These are phyloP conservation scores for Bombyx mandarina DNA, from an alignment of 1,140 invertebrate genomes.

Conservation along the genomic window DNA sequence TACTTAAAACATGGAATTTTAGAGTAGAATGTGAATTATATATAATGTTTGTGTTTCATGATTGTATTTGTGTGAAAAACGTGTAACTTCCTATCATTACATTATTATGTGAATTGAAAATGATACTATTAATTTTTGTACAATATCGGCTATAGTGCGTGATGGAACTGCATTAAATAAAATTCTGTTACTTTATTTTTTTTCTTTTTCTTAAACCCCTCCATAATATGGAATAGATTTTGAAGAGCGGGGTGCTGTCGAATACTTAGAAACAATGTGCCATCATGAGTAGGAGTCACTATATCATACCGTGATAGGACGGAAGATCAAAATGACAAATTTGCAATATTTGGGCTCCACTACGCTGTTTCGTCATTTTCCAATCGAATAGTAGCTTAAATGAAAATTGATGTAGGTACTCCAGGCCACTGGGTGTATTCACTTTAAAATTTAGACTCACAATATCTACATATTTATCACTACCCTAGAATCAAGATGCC, in stretches of 20 bases:
- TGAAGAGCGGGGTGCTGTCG: no score
- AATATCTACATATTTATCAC: no score
- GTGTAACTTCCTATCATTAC: conserved; percentile 57
- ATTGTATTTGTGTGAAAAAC: conserved; percentile 62
- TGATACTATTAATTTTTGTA: conserved; percentile 68
- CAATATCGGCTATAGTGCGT: conserved; percentile 66
- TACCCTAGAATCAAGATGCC: no score
- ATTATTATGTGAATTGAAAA: conserved; percentile 42
- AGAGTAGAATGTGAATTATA: conserved; percentile 47
- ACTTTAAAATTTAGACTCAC: background rate
- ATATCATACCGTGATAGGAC: no score
- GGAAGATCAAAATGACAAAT: background rate
- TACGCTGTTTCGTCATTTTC: background rate
- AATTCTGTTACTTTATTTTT: conserved; percentile 64
- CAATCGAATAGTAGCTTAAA: background rate
- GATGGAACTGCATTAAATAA: conserved; percentile 66
- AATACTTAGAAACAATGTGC: no score
- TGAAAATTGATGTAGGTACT: background rate
- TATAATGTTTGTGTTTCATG: conserved; percentile 65
- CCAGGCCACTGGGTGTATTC: background rate
- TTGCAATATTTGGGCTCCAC: no score
- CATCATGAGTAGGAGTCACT: no score
- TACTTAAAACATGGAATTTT: conserved; percentile 61
- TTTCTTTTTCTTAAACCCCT: conserved; percentile 23
- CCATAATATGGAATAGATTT: no score